phyloP scores from a whole-genome alignment of 2,888 invertebrate genomes.

The Lochmaea capreae region DNA sequence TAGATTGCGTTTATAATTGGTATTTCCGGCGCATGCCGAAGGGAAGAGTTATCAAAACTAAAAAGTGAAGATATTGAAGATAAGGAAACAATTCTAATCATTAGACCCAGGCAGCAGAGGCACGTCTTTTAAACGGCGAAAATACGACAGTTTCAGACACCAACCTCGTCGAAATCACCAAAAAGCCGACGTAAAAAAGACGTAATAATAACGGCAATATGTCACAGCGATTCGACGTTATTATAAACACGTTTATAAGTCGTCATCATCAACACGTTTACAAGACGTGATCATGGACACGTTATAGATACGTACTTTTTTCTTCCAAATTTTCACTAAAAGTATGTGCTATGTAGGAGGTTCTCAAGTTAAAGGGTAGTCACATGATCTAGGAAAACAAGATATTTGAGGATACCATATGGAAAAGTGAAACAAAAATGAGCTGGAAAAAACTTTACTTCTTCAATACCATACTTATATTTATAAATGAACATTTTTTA shows the following conservation, averaged over 20 bases:
- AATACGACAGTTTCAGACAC: too few relatives aligned
- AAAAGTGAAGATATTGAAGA: too few relatives aligned
- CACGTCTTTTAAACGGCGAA: too few relatives aligned
- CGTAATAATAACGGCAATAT: conserved; percentile 28
- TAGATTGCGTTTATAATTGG: too few relatives aligned
- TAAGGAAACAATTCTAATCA: too few relatives aligned
- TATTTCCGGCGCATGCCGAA: too few relatives aligned
- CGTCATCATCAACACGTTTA: conserved; percentile 15
- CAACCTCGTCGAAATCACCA: too few relatives aligned
- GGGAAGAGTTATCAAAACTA: too few relatives aligned
- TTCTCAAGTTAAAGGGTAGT: conserved; percentile 17
- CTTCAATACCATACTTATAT: background rate
- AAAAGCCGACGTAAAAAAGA: background rate
- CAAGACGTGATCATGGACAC: conserved; percentile 20
- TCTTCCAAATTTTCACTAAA: conserved; percentile 19
- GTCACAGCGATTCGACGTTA: conserved; percentile 27
- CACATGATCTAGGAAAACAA: conserved; percentile 15
- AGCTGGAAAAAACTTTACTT: background rate
- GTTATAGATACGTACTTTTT: conserved; percentile 17
- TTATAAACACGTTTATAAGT: conserved; percentile 21
- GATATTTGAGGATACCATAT: conserved; percentile 1
- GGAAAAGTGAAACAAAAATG: conserved; percentile 25
- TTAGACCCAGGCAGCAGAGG: too few relatives aligned
- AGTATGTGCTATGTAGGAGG: background rate
- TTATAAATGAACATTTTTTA: too few relatives aligned